These are phyloP conservation scores for Encarsia formosa DNA, from an alignment of 2,888 invertebrate genomes.

Conservation along the genomic window DNA sequence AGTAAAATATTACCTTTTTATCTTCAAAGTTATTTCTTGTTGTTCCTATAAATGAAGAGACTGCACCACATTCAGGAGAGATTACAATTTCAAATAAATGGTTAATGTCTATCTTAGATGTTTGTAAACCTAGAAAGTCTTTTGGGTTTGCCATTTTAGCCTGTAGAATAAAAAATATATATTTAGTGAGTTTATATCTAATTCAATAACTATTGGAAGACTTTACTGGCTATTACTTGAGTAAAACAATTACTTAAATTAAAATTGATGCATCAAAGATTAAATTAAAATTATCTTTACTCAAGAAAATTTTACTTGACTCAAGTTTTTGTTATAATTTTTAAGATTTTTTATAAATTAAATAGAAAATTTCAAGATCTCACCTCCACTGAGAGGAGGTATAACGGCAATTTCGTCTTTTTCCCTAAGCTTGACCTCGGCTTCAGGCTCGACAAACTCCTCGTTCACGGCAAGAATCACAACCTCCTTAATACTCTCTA, in stretches of 20 bases:
- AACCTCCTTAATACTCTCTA: slow-evolving; percentile 65
- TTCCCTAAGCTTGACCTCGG: slow-evolving; percentile 57
- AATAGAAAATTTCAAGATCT: slow-evolving; percentile 30
- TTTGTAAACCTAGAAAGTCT: slow-evolving; percentile 67
- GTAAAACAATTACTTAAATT: too few relatives aligned
- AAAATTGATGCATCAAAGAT: too few relatives aligned
- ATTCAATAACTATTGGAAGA: too few relatives aligned
- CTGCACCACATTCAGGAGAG: slow-evolving; percentile 77
- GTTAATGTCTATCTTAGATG: slow-evolving; percentile 65
- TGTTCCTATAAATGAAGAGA: slow-evolving; percentile 85
- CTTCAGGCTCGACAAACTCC: slow-evolving; percentile 61
- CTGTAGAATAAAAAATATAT: slow-evolving; percentile 33
- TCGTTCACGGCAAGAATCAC: slow-evolving; percentile 82
- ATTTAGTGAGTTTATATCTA: too few relatives aligned
- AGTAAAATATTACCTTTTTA: slow-evolving; percentile 58
- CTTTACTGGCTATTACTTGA: too few relatives aligned
- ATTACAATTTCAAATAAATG: slow-evolving; percentile 64
- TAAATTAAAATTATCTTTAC: too few relatives aligned
- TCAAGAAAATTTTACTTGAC: too few relatives aligned
- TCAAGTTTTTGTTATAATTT: too few relatives aligned
- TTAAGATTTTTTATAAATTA: too few relatives aligned
- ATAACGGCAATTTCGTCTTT: slow-evolving; percentile 87
- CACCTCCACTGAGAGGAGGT: slow-evolving; percentile 92
- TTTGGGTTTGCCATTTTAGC: slow-evolving; percentile 52
- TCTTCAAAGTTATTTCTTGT: slow-evolving; percentile 81